Evolutionary conservation across 2,113 vertebrate genomes (phyloP).

Genomic region (Oryzias woworae): DNA sequence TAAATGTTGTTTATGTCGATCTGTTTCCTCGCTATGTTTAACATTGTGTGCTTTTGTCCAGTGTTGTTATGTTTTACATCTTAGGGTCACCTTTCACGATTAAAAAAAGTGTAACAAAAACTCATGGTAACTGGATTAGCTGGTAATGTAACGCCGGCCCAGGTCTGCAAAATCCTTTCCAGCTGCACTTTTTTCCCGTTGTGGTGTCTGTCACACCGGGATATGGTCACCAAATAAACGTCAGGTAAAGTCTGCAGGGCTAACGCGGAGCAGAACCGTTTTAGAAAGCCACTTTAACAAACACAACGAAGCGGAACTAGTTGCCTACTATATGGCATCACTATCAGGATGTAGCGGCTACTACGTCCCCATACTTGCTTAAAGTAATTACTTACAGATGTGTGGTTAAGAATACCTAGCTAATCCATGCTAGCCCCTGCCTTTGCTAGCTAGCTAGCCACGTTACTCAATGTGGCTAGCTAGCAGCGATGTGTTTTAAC

Average conservation of each 20-base stretch:
- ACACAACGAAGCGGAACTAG: conserved; percentile 9
- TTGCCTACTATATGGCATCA: conserved; percentile 40
- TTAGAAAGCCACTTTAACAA: conserved; percentile 12
- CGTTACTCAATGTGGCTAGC: conserved; percentile 66
- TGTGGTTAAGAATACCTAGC: conserved; percentile 53
- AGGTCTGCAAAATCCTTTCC: conserved; percentile 65
- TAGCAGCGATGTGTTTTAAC: conserved; percentile 49
- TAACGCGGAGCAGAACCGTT: conserved; percentile 13
- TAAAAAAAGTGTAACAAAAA: conserved; percentile 30
- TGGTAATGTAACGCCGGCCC: conserved; percentile 50
- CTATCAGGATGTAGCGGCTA: conserved; percentile 44
- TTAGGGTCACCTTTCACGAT: conserved; percentile 7
- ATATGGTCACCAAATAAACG: conserved; percentile 72
- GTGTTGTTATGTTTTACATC: conserved; percentile 6
- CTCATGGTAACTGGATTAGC: conserved; percentile 14
- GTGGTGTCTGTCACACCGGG: conserved; percentile 76
- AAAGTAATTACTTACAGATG: conserved; percentile 80
- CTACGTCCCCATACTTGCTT: conserved; percentile 49
- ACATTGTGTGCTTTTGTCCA: neutral
- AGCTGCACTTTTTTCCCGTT: conserved; percentile 56
- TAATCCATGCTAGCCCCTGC: conserved; percentile 51
- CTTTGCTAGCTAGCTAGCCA: conserved; percentile 66
- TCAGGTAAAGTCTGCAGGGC: conserved; percentile 32
- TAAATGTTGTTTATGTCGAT: too few species aligned
- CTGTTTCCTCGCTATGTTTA: neutral